Evolutionary conservation across 2,888 invertebrate species (phyloP).

Genomic region (Automeris io): DNA sequence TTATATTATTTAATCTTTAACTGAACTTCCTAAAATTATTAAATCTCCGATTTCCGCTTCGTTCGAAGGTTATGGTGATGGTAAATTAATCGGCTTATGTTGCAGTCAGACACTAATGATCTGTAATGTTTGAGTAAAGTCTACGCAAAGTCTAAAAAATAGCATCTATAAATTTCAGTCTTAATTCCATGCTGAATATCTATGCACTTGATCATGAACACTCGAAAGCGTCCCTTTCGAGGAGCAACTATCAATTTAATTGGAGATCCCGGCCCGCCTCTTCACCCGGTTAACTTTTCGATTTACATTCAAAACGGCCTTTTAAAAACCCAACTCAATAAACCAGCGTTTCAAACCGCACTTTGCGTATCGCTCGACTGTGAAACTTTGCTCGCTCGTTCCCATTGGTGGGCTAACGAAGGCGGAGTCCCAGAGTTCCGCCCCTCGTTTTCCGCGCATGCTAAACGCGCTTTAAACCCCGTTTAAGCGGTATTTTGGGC

Average conservation of each 20-base stretch:
- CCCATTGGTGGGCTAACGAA: slow-evolving; percentile 40
- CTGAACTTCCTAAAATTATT: too few species aligned
- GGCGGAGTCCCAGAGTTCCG: slow-evolving; percentile 48
- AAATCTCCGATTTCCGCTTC: too few species aligned
- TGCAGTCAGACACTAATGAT: too few species aligned
- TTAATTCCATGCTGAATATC: too few species aligned
- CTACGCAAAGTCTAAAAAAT: too few species aligned
- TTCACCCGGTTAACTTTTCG: slow-evolving; percentile 74
- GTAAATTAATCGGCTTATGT: too few species aligned
- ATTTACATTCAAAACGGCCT: slow-evolving; percentile 76
- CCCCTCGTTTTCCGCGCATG: slow-evolving; percentile 60
- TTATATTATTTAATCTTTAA: too few species aligned
- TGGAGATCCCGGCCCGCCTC: slow-evolving; percentile 64
- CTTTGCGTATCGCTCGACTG: slow-evolving; percentile 58
- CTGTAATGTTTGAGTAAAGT: too few species aligned
- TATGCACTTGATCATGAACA: slow-evolving; percentile 9
- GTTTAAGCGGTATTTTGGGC: slow-evolving; percentile 75
- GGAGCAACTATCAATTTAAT: slow-evolving; percentile 69
- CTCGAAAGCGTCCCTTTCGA: slow-evolving; percentile 22
- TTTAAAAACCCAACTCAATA: slow-evolving; percentile 74
- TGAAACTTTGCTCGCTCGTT: slow-evolving; percentile 39
- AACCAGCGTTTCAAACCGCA: slow-evolving; percentile 58
- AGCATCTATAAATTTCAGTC: too few species aligned
- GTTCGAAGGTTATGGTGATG: too few species aligned
- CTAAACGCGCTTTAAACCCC: slow-evolving; percentile 70